Conservation (phyloP, 2,888 invertebrate genomes). For the Oconnorella tubifera region DNA sequence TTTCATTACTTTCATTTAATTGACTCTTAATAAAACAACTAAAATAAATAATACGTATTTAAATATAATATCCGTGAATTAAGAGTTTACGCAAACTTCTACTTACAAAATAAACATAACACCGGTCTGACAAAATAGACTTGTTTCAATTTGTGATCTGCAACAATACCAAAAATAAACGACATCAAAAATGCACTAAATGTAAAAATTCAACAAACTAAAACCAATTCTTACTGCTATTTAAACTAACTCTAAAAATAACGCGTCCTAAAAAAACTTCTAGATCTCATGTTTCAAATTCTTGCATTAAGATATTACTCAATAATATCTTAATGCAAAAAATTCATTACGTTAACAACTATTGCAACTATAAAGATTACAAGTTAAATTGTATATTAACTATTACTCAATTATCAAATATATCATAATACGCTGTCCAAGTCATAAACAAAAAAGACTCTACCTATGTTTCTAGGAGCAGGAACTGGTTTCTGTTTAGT, state of each 20-base stretch:
- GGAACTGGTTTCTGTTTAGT: not conserved
- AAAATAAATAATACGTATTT: not conserved
- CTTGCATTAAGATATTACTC: too few species aligned
- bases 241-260: too few species aligned
- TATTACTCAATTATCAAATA: not conserved
- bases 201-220: not conserved
- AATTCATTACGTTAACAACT: too few species aligned
- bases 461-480: not conserved
- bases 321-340: too few species aligned
- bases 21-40: not conserved
- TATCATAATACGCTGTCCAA: not conserved
- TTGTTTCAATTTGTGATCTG: not conserved
- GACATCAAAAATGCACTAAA: not conserved
- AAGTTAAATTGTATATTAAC: too few species aligned
- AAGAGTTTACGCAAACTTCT: not conserved
- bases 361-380: too few species aligned
- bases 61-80: not conserved
- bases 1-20: too few species aligned
- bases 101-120: constrained; percentile 14
- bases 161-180: not conserved
- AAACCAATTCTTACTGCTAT: too few species aligned
- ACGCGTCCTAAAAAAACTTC: too few species aligned
- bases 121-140: constrained; percentile 15
- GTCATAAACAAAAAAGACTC: too few species aligned
- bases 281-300: too few species aligned